Evolutionary conservation across 2,888 invertebrate genomes (phyloP).

Genomic region (Drosophila nr. medialis): DNA sequence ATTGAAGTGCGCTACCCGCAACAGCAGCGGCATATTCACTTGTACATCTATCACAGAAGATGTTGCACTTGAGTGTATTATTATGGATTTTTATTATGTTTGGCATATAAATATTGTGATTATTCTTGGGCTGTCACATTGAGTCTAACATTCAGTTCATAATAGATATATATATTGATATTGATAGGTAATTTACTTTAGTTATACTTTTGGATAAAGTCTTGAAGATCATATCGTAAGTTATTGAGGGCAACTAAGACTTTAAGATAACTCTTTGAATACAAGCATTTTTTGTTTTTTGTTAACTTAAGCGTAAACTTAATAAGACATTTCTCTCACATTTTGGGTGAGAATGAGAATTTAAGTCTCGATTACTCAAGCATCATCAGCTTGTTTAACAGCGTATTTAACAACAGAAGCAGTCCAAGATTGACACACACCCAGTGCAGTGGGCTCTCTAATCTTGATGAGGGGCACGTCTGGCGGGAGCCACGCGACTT

Average conservation of each 20-base stretch:
- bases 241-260: neutral
- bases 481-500: constrained; percentile 62
- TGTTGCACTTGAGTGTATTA: neutral
- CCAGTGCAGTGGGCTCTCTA: constrained; percentile 21
- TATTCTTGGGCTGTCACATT: neutral
- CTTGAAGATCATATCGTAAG: neutral
- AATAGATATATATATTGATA: neutral
- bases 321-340: constrained; percentile 3
- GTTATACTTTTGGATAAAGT: neutral
- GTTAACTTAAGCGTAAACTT: constrained; percentile 1
- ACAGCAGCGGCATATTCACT: constrained; percentile 18
- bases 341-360: constrained; percentile 3
- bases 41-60: neutral
- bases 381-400: constrained; percentile 55
- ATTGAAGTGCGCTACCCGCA: constrained; percentile 29
- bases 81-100: neutral
- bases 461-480: constrained; percentile 70
- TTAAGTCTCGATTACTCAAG: constrained; percentile 15
- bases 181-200: neutral
- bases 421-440: constrained; percentile 38
- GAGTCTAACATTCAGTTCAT: constrained; percentile 4
- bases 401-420: constrained; percentile 53
- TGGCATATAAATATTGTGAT: neutral
- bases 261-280: neutral
- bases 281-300: neutral